Evolutionary conservation across 2,113 vertebrate species (phyloP).

Genomic region (Ceuthmochares aereus): DNA sequence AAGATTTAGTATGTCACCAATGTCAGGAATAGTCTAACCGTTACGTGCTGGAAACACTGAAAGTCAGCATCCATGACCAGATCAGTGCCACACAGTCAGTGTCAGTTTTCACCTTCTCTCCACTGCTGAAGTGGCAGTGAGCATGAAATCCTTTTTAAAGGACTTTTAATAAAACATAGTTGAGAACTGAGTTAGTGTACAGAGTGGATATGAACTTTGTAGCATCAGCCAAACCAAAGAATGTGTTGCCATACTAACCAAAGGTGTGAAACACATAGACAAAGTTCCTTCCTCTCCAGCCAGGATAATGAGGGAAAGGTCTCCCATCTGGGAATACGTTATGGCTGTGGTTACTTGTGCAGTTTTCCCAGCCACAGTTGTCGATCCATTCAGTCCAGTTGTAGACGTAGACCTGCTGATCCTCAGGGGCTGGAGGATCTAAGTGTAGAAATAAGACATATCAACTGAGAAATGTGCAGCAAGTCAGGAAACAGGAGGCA

Average conservation of each 20-base stretch:
- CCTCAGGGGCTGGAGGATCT: slow-evolving; percentile 30
- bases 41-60: neutral
- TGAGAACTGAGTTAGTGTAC: neutral
- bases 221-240: slow-evolving; percentile 44
- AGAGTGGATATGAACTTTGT: neutral
- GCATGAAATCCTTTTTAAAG: neutral
- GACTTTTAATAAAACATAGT: neutral
- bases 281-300: slow-evolving; percentile 85
- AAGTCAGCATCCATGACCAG: neutral
- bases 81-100: neutral
- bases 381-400: slow-evolving; percentile 89
- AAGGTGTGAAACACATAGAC: slow-evolving; percentile 91
- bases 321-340: slow-evolving; percentile 89
- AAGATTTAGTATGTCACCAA: neutral
- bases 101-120: neutral
- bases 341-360: slow-evolving; percentile 60
- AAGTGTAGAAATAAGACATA: neutral
- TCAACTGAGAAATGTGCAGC: neutral
- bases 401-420: slow-evolving; percentile 77
- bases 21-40: neutral
- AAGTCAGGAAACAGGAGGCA: neutral
- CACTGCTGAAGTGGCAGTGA: neutral
- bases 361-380: slow-evolving; percentile 80
- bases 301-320: slow-evolving; percentile 83
- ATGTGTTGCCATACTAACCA: slow-evolving; percentile 75